phyloP scores from a whole-genome alignment of 1,140 invertebrate genomes.

The Asobara japonica region DNA sequence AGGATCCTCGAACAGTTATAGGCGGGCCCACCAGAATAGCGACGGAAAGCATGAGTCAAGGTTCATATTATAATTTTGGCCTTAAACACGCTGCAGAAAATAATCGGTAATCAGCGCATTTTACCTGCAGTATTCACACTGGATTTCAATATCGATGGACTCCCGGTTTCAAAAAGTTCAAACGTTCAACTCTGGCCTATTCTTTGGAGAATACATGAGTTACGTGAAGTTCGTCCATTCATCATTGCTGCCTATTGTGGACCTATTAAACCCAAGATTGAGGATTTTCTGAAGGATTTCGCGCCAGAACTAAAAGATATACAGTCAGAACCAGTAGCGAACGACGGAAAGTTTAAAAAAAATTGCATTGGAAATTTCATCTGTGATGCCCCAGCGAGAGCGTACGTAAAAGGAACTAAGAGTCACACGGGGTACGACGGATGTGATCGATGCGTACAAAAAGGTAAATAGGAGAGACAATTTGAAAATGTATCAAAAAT shows the following conservation, averaged over 20 bases:
- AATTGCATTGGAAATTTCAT: neutral
- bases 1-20: neutral
- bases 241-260: neutral
- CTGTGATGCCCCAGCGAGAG: neutral
- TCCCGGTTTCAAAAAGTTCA: neutral
- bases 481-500: too few relatives aligned
- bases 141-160: neutral
- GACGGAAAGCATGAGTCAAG: neutral
- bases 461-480: too few relatives aligned
- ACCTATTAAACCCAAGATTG: neutral
- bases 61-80: neutral
- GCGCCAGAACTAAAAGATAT: neutral
- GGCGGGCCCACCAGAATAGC: neutral
- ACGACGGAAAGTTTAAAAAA: neutral
- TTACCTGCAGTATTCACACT: neutral
- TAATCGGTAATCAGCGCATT: neutral
- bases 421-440: neutral
- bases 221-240: neutral
- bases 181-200: neutral
- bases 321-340: neutral
- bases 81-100: neutral
- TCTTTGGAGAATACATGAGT: neutral
- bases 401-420: neutral
- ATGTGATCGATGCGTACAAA: neutral
- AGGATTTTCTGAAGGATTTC: neutral